Conservation (phyloP, 2,113 vertebrate genomes). For the Nannospalax galili region DNA sequence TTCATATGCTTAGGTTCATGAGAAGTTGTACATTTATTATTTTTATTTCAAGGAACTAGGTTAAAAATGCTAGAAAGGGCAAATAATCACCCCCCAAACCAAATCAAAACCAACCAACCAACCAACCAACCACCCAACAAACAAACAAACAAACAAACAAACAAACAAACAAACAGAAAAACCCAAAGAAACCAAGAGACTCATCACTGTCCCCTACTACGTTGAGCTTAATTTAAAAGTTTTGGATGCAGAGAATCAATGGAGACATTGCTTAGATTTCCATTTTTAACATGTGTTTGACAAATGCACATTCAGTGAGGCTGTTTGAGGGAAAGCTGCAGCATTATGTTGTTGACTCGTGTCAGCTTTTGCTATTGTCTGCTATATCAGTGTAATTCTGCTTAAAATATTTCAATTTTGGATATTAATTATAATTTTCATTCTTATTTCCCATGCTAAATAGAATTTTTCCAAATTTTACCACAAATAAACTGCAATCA, state of each 20-base stretch:
- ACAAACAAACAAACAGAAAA: not conserved
- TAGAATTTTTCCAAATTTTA: not conserved
- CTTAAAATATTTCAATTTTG: not conserved
- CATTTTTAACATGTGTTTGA: not conserved
- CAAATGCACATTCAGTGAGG: not conserved
- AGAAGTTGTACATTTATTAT: conserved; percentile 11
- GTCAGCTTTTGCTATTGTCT: not conserved
- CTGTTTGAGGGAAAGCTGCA: not conserved
- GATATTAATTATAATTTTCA: not conserved
- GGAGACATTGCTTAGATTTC: not conserved
- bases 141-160: not conserved
- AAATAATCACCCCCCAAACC: not conserved
- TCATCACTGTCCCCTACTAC: not conserved
- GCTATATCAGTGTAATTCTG: not conserved
- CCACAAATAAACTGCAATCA: too few species aligned
- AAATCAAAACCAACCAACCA: not conserved
- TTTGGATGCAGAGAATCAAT: not conserved
- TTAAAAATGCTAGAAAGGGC: not conserved
- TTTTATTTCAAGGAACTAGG: conserved; percentile 26
- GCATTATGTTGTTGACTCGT: not conserved
- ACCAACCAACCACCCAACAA: too few species aligned
- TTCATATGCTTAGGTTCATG: not conserved
- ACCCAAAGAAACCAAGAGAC: not conserved
- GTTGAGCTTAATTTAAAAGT: not conserved
- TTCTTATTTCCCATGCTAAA: not conserved